Conservation (phyloP, 1,140 invertebrate genomes). For the Polyergus mexicanus region DNA sequence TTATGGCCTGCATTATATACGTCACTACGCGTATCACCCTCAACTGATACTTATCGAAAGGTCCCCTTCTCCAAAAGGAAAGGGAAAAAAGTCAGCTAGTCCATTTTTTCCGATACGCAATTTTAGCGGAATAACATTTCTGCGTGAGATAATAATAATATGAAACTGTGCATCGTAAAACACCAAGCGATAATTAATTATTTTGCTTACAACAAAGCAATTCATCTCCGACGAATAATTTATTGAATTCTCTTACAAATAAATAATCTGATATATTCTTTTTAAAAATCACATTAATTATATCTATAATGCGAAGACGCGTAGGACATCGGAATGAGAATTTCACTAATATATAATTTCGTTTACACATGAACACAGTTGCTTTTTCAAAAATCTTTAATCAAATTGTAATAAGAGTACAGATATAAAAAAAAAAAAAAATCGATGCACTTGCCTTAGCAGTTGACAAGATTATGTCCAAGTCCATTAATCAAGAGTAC, state of each 20-base stretch:
- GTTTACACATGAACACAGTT: neutral
- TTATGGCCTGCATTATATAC: constrained; percentile 22
- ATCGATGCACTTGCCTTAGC: neutral
- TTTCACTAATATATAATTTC: neutral
- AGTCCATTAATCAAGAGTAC: neutral
- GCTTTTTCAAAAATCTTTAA: neutral
- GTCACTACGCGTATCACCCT: neutral
- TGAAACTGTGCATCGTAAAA: neutral
- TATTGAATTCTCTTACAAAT: neutral
- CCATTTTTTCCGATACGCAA: constrained; percentile 52
- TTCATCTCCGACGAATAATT: constrained; percentile 7
- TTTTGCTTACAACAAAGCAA: neutral
- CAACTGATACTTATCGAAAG: neutral
- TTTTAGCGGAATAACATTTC: constrained; percentile 10
- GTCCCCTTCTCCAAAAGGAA: neutral
- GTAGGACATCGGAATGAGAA: neutral
- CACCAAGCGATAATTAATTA: neutral
- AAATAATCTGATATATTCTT: neutral
- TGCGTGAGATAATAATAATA: neutral
- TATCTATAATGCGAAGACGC: neutral
- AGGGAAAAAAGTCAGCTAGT: neutral
- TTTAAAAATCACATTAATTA: constrained; percentile 2
- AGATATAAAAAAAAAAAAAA: neutral
- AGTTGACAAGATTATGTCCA: neutral
- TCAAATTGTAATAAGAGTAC: neutral